These are phyloP conservation scores for Nemopilema nomurai DNA, from an alignment of 30 jellyfish, hydroid and myxozoan species.

Conservation along the genomic window DNA sequence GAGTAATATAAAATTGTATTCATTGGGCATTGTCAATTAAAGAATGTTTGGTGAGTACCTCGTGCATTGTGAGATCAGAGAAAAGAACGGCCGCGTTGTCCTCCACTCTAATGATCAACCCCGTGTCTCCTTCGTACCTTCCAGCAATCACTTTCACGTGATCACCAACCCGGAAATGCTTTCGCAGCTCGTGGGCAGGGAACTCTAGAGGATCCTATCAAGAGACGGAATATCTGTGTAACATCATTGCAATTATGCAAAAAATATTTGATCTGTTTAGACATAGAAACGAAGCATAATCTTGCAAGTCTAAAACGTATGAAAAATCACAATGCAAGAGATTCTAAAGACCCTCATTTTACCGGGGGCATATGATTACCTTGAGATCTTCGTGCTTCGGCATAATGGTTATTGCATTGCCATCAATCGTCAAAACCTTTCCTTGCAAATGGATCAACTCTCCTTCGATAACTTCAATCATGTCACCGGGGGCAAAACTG, in stretches of 20 bases:
- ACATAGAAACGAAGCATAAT: too few relatives aligned
- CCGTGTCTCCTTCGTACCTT: slow-evolving; percentile 93
- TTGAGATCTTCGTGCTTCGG: slow-evolving; percentile 91
- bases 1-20: too few relatives aligned
- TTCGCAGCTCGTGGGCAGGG: slow-evolving; percentile 94
- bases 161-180: slow-evolving; percentile 95
- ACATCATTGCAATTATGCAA: not conserved
- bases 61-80: slow-evolving; percentile 90
- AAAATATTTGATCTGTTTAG: too few relatives aligned
- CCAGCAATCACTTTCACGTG: slow-evolving; percentile 95
- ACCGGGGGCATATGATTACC: slow-evolving; percentile 14
- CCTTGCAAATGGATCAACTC: slow-evolving; percentile 94
- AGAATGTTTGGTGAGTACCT: slow-evolving; percentile 32
- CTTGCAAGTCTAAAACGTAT: not conserved
- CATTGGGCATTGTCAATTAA: too few relatives aligned
- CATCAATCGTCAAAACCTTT: slow-evolving; percentile 81
- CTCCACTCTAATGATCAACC: slow-evolving; percentile 91
- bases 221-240: not conserved
- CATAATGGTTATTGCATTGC: slow-evolving; percentile 80
- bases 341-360: not conserved
- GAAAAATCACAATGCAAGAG: not conserved
- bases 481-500: slow-evolving; percentile 94
- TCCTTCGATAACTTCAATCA: slow-evolving; percentile 89
- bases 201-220: slow-evolving; percentile 88
- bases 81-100: slow-evolving; percentile 78